phyloP scores from a whole-genome alignment of 2,888 invertebrate species.

The Drosophila falleni region DNA sequence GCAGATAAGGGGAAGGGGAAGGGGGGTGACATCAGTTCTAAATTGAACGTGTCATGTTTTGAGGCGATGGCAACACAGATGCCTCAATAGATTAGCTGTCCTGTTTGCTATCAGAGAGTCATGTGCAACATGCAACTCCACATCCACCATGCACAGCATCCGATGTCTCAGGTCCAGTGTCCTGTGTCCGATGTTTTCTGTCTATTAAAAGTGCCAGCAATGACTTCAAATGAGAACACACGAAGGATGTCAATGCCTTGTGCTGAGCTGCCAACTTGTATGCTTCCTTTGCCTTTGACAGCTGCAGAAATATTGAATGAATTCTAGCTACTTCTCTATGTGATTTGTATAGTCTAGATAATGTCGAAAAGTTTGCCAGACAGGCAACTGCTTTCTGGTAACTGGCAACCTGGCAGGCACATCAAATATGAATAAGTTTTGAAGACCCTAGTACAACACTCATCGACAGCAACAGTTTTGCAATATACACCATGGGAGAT shows the following conservation, averaged over 20 bases:
- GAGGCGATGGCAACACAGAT: conserved; percentile 67
- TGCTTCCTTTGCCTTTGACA: conserved; percentile 40
- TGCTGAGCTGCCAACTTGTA: conserved; percentile 19
- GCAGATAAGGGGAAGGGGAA: too few relatives aligned
- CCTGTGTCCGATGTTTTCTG: conserved; percentile 52
- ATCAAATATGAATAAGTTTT: conserved; percentile 73
- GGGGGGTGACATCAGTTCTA: conserved; percentile 42
- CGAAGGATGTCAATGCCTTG: conserved; percentile 60
- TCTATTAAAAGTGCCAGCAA: conserved; percentile 76
- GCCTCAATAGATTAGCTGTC: conserved; percentile 78
- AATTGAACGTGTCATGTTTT: conserved; percentile 73
- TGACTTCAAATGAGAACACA: conserved; percentile 62
- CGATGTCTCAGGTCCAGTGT: conserved; percentile 24
- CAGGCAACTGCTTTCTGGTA: conserved; percentile 16
- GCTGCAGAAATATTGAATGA: conserved; percentile 37
- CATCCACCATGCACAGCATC: conserved; percentile 27
- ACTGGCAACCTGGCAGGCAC: conserved; percentile 26
- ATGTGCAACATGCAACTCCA: conserved; percentile 44
- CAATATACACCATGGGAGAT: conserved; percentile 19
- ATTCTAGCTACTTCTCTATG: conserved; percentile 19
- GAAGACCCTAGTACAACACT: conserved; percentile 30
- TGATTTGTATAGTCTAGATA: conserved; percentile 75
- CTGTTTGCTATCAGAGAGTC: conserved; percentile 37
- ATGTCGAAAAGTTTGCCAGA: conserved; percentile 49
- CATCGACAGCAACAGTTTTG: conserved; percentile 51